Evolutionary conservation across 2,113 vertebrate species (phyloP), one percentile per base, ranked within the genome.

Genomic region (Eretmodus cyanostictus): DNA sequence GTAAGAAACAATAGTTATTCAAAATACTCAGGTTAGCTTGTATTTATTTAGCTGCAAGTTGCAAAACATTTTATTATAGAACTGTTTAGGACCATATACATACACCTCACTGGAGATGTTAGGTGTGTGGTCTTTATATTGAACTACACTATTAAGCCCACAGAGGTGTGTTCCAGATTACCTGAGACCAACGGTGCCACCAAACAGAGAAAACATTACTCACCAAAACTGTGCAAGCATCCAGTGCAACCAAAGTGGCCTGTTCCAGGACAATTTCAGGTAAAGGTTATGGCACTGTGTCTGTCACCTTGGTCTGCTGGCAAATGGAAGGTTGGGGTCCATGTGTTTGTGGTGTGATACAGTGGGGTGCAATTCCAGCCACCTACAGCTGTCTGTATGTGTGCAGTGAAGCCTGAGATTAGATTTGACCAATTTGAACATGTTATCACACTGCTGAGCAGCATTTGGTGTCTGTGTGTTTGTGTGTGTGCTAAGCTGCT

Each of bases 381-480:
- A 86, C 83, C 80, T 80, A 86, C 85, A 87, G 76, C 89, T 82
- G 90, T 83, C 79, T 78, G 83, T 85, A 61, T 90, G 61, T 29
- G 29, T 42, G 68, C 61, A 82, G 59, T 91, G 79, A 85, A 85
- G 79, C 86, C 61, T 88, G 87, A 91, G 79, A 91, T 92, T 91
- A 89, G 29, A 89, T 93, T 89, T 90, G 76, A 86, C 53, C 88
- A 89, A 87, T 87, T 80, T 89, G 47, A 89, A 84, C 82, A 84
- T 87, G 73, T 66, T 86, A 86, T 85, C 76, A 82, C 71, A 79
- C 76, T 38, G 57, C 66, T 80, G 83, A 86, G 81, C 55, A 63
- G 68, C 27, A 83, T 88, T 68, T 51, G 27, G 83, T 34, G 34
- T 45, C 17, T 42, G 29, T 40, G 42, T 42, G 59, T 36, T 17